A percentile compares a stretch with the other conserved stretches of the same genome.
These are phyloP conservation scores for Leucoraja erinaceus DNA, from an alignment of 2,113 vertebrate genomes.

Conservation along the genomic window DNA sequence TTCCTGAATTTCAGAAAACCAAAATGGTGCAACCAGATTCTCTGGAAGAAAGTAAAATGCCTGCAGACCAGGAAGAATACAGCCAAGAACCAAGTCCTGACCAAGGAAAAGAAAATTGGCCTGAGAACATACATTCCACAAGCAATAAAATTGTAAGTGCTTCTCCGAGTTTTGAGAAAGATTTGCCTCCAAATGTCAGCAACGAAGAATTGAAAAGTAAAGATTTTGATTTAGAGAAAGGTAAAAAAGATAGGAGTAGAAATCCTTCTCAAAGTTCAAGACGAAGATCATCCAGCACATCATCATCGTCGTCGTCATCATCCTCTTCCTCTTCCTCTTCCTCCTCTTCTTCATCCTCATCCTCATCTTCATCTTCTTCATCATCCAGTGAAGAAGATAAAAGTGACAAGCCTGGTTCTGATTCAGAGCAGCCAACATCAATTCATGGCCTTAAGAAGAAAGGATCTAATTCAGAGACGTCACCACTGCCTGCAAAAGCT, in stretches of 20 bases:
- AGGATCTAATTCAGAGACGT: constrained; percentile 4
- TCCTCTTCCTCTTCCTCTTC: background rate
- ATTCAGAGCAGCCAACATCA: background rate
- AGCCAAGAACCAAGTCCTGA: background rate
- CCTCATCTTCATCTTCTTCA: constrained; percentile 4
- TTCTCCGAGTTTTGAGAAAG: constrained; percentile 29
- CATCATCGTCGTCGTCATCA: background rate
- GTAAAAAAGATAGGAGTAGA: constrained; percentile 15
- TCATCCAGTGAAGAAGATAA: constrained; percentile 25
- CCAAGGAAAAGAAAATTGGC: constrained; percentile 1
- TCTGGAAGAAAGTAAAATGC: background rate
- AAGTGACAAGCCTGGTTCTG: background rate
- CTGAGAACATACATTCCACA: constrained; percentile 27
- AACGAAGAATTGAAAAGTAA: background rate
- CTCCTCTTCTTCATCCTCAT: constrained; percentile 18
- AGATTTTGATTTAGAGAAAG: background rate
- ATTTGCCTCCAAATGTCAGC: background rate
- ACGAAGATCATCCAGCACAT: background rate
- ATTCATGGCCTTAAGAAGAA: background rate
- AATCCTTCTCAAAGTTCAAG: constrained; percentile 8
- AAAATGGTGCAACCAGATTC: background rate
- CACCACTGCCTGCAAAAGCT: background rate
- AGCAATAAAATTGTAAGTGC: background rate
- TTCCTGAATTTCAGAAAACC: constrained; percentile 21
- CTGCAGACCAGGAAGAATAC: background rate